Conservation (phyloP, 2,113 vertebrate species). For the Opisthocomus hoazin region DNA sequence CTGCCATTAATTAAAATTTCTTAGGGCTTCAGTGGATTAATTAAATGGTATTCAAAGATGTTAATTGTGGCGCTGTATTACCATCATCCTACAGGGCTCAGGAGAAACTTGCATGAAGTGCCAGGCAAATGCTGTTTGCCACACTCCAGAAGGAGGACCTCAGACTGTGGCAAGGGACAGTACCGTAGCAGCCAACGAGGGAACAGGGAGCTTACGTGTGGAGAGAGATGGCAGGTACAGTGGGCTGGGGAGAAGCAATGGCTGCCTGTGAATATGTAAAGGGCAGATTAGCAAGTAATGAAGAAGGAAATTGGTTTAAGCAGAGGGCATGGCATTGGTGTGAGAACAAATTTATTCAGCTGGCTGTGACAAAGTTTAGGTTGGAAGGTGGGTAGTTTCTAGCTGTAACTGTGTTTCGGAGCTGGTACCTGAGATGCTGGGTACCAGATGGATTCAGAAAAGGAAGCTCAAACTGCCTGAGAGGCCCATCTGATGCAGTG, state of each 20-base stretch:
- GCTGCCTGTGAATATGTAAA: background rate
- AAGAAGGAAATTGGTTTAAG: background rate
- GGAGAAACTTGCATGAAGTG: background rate
- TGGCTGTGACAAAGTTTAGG: background rate
- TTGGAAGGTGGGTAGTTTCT: background rate
- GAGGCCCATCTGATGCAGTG: background rate
- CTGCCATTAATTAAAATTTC: conserved; percentile 5
- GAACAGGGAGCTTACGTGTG: background rate
- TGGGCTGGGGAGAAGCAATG: background rate
- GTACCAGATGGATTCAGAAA: background rate
- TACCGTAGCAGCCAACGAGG: background rate
- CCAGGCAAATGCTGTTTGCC: background rate
- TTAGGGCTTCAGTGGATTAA: background rate
- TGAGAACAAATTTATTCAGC: background rate
- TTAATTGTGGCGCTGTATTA: background rate
- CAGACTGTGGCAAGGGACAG: background rate
- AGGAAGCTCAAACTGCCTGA: background rate
- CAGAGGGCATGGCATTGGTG: background rate
- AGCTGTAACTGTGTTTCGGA: background rate
- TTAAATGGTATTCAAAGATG: background rate
- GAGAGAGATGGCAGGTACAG: background rate
- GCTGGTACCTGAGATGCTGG: background rate
- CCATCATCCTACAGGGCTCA: background rate
- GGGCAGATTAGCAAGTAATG: background rate
- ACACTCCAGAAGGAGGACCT: background rate